A percentile compares a stretch with the other conserved stretches of the same genome.
Conservation (phyloP, 2,797 vertebrate species). For the Erethizon dorsatum region DNA sequence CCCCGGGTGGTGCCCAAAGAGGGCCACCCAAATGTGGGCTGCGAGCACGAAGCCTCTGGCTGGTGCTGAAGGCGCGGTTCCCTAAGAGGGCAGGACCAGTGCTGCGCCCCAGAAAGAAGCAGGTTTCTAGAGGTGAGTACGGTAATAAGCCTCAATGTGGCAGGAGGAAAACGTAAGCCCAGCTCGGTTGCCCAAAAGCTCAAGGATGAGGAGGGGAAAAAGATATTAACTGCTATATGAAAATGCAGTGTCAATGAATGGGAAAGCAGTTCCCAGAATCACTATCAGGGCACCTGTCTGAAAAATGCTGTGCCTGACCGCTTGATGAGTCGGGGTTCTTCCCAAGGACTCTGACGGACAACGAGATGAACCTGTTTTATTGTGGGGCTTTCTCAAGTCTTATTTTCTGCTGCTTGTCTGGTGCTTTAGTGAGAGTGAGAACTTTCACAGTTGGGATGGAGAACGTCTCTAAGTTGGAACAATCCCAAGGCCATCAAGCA, state of each 20-base stretch:
- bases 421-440: background rate
- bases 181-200: background rate
- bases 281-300: background rate
- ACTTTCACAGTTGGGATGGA: background rate
- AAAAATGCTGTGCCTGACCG: background rate
- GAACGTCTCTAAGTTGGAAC: background rate
- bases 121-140: background rate
- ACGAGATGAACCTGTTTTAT: background rate
- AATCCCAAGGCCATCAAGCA: background rate
- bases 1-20: background rate
- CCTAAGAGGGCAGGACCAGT: background rate
- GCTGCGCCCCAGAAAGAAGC: background rate
- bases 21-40: background rate
- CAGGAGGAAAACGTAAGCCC: background rate
- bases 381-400: background rate
- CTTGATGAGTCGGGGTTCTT: background rate
- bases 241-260: background rate
- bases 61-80: background rate
- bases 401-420: conserved; percentile 13
- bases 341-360: background rate
- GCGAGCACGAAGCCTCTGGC: background rate
- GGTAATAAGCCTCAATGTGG: background rate
- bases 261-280: background rate
- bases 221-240: background rate
- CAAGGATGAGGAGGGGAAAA: background rate